Base-by-base conservation (phyloP, 2,113 vertebrate species). In the Trematocara macrostoma region DNA sequence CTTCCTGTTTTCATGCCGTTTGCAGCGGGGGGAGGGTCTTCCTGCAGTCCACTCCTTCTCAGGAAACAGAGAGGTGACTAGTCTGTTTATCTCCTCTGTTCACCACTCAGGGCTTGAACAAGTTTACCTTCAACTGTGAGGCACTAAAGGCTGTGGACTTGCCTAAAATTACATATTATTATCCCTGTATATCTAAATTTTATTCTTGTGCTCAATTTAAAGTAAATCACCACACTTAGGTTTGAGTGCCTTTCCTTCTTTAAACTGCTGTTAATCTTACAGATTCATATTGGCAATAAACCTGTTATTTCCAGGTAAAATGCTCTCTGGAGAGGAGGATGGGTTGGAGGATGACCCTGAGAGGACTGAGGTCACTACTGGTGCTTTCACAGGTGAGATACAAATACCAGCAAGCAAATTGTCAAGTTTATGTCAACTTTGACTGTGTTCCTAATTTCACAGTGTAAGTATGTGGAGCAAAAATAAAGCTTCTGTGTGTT, bases 61-160 rank as follows among this genome's bases (percentile, higher is more conserved):
- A 98, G 98, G 96, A 99, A 98, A 92, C 98, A 96, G 95, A 99
- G 98, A 99, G 99, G 99, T 99, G 98, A 99, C 90, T 91, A 31
- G 56, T 84, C 53, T 90, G 69, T 84, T 92, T 89, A 81, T 93
- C 56, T 88, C 64, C 47, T 56, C 71, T 88, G 84, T 69, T 91
- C 55, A 85, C 78, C 55, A 81, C 1, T 81, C 5, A 42, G 51
- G 2, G 3, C 23, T 18, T 69, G n/a, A 18, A 34, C 59, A 79
- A 45, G 42, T 64, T 69, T 14, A 71, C 20, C 35, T 78, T 29
- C 5, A 6, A 53, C 82, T 78, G n/a, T 23, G 59, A 55, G 35
- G 82, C 29, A 35, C 7, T 20, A 1, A 9, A 34, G 18, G 7
- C 78, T 0, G 5, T 82, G 42, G 49, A 76, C 74, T 76, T 5